Base-by-base conservation (phyloP, 1,140 invertebrate genomes). In the Heliconius himera region DNA sequence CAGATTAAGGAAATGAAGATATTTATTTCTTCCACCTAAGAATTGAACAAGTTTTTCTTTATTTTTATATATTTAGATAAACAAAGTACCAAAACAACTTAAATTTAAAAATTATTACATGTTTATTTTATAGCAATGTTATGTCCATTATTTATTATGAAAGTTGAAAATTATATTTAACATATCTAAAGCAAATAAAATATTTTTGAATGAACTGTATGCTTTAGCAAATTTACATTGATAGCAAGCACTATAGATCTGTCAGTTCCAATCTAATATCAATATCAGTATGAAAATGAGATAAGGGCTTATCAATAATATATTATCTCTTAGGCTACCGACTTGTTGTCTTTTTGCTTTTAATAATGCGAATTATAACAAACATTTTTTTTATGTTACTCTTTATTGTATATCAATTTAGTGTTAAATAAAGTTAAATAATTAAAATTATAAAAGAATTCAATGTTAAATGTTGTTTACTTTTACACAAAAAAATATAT, bases 251-350 rank as follows among this genome's bases (percentile, higher is more conserved):
- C 60, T 66, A 66, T 66, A 66, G 22, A 29, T 29, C 22, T 66
- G 22, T 16, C 60, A 29, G 9, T 66, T 66, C 9, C 60, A 66
- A 66, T 66, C 26, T 66, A 66, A 66, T 29, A 66, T 66, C 60
- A 66, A 66, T 26, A 46, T 46, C 41, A 26, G 60, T 66, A 22
- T 29, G 16, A 66, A 66, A 66, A 29, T 66, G 26, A 66, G 60
- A 66, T 66, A 66, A 66, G 60, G 60, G 60, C 26, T 66, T 66
- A 66, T 66, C 60, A 66, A 66, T 29, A 66, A 66, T 26, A 56
- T 26, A 29, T n/a, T 26, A 66, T 26, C 26, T 66, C 13, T 66
- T 66, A 29, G 22, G 60, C 60, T 66, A 66, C 60, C 60, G 4
- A 29, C 60, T 66, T n/a, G n/a, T n/a, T n/a, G n/a, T n/a, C n/a